Evolutionary conservation across 2,113 vertebrate species (phyloP), one percentile per base, ranked within the genome.

Genomic region (Gymnobelideus leadbeateri): DNA sequence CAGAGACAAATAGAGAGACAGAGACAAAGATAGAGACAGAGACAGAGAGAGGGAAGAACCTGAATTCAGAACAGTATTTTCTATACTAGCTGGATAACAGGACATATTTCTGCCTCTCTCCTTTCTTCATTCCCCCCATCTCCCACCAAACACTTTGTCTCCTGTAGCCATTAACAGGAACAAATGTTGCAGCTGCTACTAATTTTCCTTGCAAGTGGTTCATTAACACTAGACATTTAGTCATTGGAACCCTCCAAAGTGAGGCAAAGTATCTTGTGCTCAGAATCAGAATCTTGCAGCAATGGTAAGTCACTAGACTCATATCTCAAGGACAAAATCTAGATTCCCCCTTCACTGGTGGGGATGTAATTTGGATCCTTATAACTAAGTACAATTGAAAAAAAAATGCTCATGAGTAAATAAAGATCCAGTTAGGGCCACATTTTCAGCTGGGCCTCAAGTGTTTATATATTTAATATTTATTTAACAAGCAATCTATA

Each of bases 401-500:
- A 53, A 53, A 26, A 47, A n/a, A n/a, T 89, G 57, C 68, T 92
- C 93, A 26, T 51, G 89, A 95, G 92, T 96, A 98, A 96, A 95
- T 91, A 68, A 92, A 46, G 97, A 94, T 96, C 96, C 96, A 92
- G 94, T 94, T 95, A 96, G 93, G 95, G 61, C 92, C 95, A 97
- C 52, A 90, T 91, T 95, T 96, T 96, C 95, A 97, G 90, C 16
- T 51, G 95, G 7, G 89, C 97, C 96, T 97, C 96, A 96, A 98
- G 50, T 95, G 89, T 97, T 98, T 95, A 97, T 96, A 91, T 93
- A 97, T 98, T 96, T 98, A 97, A 98, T 98, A 92, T 94, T 97
- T 98, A 96, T 97, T 98, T 98, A 97, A 98, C 84, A 98, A 98
- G 97, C 96, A 97, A 97, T 97, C 98, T 98, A 97, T 96, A 97